Evolutionary conservation across 2,113 vertebrate species (phyloP), one percentile per base, ranked within the genome.

Genomic region (Corythornis madagascariensis): DNA sequence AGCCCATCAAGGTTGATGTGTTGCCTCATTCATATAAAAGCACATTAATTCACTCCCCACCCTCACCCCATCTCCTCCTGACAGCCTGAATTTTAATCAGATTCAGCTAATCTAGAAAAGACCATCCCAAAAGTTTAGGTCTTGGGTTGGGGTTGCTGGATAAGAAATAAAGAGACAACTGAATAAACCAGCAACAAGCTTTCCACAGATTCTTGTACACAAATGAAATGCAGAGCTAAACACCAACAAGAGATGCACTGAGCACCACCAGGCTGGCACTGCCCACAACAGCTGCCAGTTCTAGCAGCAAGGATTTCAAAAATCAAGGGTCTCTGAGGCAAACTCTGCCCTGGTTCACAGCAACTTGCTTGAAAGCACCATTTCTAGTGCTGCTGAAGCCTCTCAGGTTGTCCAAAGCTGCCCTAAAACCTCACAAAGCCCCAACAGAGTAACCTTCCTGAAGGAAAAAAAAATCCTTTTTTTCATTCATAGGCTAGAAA

Each of bases 381-480:
- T 21, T 50, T 47, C 31, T 13, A 70, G 63, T 3, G 3, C 42
- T 43, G 69, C 53, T 71, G n/a, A 72, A 52, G 52, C 22, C 38
- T 61, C 26, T 13, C 83, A 73, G 29, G 45, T 40, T 85, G 74
- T 42, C 67, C 72, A 50, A 65, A 77, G 38, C n/a, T 86, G 69
- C 22, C 19, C n/a, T 55, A 33, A 61, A 76, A 87, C 71, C 71
- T 73, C 74, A 75, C 56, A 64, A 87, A 92, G 33, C 16, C 22
- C 11, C 71, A 73, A 38, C 2, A 43, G 38, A 85, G 47, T 63
- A 43, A 40, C 18, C 25, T 57, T 61, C 50, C 31, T 33, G 42
- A 85, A 87, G 38, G 45, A 91, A 85, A 83, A 89, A 72, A 91
- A 85, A 83, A 87, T 69, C 16, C 17, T 24, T 64, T 61, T 55